Evolutionary conservation across 2,888 invertebrate genomes (phyloP).

Genomic region (Eulithis prunata): DNA sequence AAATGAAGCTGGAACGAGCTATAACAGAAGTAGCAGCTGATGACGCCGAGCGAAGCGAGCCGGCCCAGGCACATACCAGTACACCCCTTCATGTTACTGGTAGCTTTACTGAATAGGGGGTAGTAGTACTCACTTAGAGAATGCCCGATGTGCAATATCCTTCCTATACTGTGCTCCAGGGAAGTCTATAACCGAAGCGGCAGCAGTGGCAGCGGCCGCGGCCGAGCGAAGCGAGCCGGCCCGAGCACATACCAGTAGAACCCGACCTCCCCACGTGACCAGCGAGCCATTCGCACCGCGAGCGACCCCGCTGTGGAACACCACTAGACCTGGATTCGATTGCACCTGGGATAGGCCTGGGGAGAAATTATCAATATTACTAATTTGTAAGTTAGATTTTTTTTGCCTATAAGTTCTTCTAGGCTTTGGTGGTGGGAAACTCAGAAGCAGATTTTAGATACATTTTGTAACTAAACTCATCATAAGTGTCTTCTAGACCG

Average conservation of each 20-base stretch:
- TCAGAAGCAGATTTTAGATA: no score
- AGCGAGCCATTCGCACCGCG: slow-evolving; percentile 84
- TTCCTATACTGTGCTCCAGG: slow-evolving; percentile 93
- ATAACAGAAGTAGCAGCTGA: no score
- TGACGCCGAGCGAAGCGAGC: no score
- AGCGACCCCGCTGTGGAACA: slow-evolving; percentile 95
- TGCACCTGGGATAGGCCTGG: slow-evolving; percentile 85
- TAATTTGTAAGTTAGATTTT: no score
- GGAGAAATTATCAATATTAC: slow-evolving; percentile 1
- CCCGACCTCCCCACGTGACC: slow-evolving; percentile 94
- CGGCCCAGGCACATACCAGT: no score
- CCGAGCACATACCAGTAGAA: slow-evolving; percentile 90
- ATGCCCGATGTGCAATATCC: slow-evolving; percentile 95
- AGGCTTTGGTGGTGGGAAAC: no score
- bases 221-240: slow-evolving; percentile 88
- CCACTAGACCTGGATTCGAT: slow-evolving; percentile 79
- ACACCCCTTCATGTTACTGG: no score
- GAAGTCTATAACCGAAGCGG: slow-evolving; percentile 90
- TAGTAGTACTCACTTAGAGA: slow-evolving; percentile 86
- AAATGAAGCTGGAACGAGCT: no score
- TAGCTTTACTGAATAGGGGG: no score
- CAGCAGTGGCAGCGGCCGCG: slow-evolving; percentile 88
- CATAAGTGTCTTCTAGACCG: no score
- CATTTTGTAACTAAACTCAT: no score
- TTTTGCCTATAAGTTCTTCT: no score